Percentiles rank a stretch among this genome's conserved stretches.
Evolutionary conservation across 37 sponge, comb jelly and placozoan genomes (phyloP).

Genomic region (Halichondria panicea): DNA sequence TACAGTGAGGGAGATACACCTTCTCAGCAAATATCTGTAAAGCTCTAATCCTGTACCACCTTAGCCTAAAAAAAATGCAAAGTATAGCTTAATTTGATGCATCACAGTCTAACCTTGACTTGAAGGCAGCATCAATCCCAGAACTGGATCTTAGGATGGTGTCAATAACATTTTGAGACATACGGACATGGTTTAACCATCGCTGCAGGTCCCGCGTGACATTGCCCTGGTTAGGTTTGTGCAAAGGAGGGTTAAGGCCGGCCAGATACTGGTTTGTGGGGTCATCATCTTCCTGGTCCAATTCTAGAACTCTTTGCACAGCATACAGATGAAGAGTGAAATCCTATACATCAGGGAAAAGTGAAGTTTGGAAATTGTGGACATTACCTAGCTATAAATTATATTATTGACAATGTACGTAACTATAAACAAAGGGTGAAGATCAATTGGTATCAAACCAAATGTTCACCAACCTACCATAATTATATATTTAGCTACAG

Average conservation of each 20-base stretch:
- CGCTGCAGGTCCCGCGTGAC: background rate
- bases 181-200: constrained; percentile 31
- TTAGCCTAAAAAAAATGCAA: constrained; percentile 7
- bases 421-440: too few relatives aligned
- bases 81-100: too few relatives aligned
- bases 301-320: constrained; percentile 24
- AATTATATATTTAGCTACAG: too few relatives aligned
- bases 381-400: too few relatives aligned
- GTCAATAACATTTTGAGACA: constrained; percentile 45
- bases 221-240: background rate
- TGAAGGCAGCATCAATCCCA: background rate
- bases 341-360: too few relatives aligned
- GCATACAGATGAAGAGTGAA: constrained; percentile 54
- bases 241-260: constrained; percentile 4
- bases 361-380: too few relatives aligned
- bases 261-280: too few relatives aligned
- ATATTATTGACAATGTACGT: too few relatives aligned
- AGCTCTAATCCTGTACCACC: constrained; percentile 57
- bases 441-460: too few relatives aligned
- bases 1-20: constrained; percentile 30
- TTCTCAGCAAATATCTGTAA: constrained; percentile 73
- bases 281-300: too few relatives aligned
- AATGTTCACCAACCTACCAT: too few relatives aligned
- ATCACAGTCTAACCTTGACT: constrained; percentile 30
- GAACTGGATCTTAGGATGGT: constrained; percentile 28